Conservation (phyloP, 2,113 vertebrate genomes). For the Vimba vimba region DNA sequence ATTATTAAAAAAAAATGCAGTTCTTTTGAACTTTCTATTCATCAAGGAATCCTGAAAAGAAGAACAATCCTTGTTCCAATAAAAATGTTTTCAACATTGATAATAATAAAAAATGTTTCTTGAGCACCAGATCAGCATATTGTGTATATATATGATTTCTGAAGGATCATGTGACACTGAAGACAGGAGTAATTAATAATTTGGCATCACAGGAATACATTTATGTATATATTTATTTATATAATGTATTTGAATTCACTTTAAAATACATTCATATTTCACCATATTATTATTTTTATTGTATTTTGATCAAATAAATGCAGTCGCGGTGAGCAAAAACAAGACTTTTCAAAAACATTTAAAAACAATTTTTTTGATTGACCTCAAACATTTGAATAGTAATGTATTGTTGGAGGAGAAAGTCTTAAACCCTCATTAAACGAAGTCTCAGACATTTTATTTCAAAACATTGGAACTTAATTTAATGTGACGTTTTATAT, state of each 20-base stretch:
- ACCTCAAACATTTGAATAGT: neutral
- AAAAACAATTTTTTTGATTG: neutral
- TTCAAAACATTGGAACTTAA: slow-evolving; percentile 2
- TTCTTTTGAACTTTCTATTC: too few species aligned
- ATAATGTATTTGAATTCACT: neutral
- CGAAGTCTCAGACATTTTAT: neutral
- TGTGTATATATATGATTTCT: neutral
- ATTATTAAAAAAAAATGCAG: too few species aligned
- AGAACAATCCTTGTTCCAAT: too few species aligned
- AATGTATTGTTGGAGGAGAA: neutral
- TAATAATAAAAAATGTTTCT: neutral
- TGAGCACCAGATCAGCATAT: neutral
- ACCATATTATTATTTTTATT: neutral
- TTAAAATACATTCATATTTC: neutral
- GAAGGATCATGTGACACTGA: neutral
- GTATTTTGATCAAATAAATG: neutral
- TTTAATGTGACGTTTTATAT: neutral
- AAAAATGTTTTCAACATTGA: too few species aligned
- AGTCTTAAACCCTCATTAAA: neutral
- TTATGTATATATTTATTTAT: neutral
- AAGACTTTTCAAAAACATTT: neutral
- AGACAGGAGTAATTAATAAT: neutral
- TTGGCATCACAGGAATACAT: neutral
- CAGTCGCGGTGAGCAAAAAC: too few species aligned
- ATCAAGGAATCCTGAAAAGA: too few species aligned